These are phyloP conservation scores for Acrocephalus arundinaceus DNA, from an alignment of 2,113 vertebrate genomes.

Conservation along the genomic window DNA sequence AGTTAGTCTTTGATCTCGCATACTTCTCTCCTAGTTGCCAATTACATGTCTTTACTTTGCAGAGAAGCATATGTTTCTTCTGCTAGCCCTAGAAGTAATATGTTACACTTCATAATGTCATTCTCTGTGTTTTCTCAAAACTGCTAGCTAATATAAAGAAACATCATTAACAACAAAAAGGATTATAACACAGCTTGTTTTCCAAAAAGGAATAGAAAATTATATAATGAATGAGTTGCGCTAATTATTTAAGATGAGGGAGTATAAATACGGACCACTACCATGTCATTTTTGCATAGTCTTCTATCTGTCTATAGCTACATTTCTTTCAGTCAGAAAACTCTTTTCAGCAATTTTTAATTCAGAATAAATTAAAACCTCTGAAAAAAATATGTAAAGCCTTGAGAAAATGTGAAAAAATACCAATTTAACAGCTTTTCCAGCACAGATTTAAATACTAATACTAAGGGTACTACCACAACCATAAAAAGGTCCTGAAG, in stretches of 20 bases:
- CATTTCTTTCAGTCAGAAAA: neutral
- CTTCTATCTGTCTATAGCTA: slow-evolving; percentile 15
- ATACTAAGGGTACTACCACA: neutral
- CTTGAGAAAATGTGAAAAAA: neutral
- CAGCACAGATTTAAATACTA: neutral
- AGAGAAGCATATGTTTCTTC: neutral
- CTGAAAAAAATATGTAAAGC: neutral
- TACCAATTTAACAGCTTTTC: neutral
- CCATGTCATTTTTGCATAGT: neutral
- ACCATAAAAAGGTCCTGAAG: neutral
- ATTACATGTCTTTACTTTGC: neutral
- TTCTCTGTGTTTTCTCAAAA: neutral
- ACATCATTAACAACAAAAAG: slow-evolving; percentile 5
- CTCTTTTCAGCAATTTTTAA: slow-evolving; percentile 1
- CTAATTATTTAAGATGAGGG: neutral
- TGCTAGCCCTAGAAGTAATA: neutral
- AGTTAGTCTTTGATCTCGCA: neutral
- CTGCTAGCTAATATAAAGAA: neutral
- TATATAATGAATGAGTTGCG: neutral
- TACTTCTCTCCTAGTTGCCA: neutral
- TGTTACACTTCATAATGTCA: neutral
- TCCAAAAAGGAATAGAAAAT: slow-evolving; percentile 11
- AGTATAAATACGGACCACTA: neutral
- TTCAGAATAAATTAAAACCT: slow-evolving; percentile 32
- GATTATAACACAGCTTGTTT: neutral